phyloP scores from a whole-genome alignment of 2,888 invertebrate species.

The Pollenia labialis region DNA sequence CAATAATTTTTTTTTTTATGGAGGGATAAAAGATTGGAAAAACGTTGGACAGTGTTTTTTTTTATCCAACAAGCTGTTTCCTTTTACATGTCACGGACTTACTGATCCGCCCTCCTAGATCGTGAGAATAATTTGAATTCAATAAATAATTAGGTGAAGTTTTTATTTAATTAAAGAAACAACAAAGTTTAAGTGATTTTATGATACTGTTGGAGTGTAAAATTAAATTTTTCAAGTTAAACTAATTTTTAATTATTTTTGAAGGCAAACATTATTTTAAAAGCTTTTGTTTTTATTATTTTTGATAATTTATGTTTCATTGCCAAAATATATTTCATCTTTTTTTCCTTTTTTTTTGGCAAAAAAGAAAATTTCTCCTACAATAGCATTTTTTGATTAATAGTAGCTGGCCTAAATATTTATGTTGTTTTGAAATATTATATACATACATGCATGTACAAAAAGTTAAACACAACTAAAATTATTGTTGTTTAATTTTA shows the following conservation, averaged over 20 bases:
- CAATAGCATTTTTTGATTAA: constrained; percentile 32
- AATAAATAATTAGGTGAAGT: too few relatives aligned
- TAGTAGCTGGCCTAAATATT: constrained; percentile 27
- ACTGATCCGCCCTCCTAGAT: too few relatives aligned
- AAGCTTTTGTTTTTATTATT: constrained; percentile 16
- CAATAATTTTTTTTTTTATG: too few relatives aligned
- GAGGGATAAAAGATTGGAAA: too few relatives aligned
- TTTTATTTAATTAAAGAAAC: too few relatives aligned
- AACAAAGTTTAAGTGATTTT: not conserved
- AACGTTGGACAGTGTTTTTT: too few relatives aligned
- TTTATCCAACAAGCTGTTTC: too few relatives aligned
- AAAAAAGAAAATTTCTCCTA: constrained; percentile 34
- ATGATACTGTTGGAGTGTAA: constrained; percentile 18
- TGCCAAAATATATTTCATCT: constrained; percentile 38
- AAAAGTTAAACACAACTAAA: not conserved
- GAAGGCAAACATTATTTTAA: not conserved
- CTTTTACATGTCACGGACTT: too few relatives aligned
- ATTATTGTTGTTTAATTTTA: too few relatives aligned
- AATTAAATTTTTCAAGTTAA: not conserved
- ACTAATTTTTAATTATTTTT: constrained; percentile 5
- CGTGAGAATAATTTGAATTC: too few relatives aligned
- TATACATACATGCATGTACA: not conserved
- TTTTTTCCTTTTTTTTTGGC: constrained; percentile 8
- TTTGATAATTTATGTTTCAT: constrained; percentile 18
- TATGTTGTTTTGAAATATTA: constrained; percentile 30